phyloP scores from a whole-genome alignment of 2,113 vertebrate species.

The Chrysochloris asiatica region DNA sequence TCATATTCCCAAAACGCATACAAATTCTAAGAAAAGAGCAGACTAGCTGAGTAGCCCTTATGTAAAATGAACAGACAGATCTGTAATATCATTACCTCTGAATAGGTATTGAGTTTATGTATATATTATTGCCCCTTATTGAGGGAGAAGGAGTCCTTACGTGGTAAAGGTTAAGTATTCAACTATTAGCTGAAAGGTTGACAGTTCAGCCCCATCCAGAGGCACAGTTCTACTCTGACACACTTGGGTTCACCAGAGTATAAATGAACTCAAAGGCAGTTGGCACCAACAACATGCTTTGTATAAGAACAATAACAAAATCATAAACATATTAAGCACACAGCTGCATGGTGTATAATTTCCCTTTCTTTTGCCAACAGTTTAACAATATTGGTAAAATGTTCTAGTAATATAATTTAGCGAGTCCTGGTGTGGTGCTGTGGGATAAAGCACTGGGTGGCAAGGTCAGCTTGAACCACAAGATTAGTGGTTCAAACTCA shows the following conservation, averaged over 20 bases:
- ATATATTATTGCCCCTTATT: not conserved
- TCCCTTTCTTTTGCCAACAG: not conserved
- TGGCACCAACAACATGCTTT: not conserved
- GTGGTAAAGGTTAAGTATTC: not conserved
- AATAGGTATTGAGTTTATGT: not conserved
- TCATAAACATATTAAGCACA: not conserved
- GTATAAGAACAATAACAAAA: not conserved
- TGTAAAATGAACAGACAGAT: not conserved
- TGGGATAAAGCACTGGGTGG: too few relatives aligned
- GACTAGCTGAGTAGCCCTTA: not conserved
- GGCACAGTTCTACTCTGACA: not conserved
- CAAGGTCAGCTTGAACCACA: too few relatives aligned
- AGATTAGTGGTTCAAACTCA: too few relatives aligned
- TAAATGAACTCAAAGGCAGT: not conserved
- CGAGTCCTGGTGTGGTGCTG: too few relatives aligned
- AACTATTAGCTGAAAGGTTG: not conserved
- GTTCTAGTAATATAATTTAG: not conserved
- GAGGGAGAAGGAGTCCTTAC: not conserved
- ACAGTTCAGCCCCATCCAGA: not conserved
- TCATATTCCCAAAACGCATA: not conserved
- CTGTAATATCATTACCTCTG: not conserved
- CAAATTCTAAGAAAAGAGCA: not conserved
- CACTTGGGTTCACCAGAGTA: not conserved
- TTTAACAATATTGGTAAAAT: conserved; percentile 17
- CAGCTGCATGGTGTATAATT: not conserved